Conservation (phyloP, 2,888 invertebrate species). For the Drosophila ustulata region DNA sequence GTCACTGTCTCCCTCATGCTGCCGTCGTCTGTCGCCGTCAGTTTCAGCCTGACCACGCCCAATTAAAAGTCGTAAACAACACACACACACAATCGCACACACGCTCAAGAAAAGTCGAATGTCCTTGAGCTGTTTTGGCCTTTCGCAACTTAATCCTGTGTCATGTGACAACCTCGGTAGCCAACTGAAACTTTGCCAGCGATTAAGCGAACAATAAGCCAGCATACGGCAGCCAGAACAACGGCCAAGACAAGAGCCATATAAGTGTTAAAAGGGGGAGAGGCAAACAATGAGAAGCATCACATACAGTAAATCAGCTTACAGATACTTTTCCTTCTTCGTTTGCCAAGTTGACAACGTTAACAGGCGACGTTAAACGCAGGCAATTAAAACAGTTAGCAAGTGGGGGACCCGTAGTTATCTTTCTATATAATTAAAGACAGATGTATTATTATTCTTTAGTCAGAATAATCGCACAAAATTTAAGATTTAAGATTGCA, state of each 20-base stretch:
- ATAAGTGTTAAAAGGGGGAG: background rate
- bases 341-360: constrained; percentile 8
- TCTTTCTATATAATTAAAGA: background rate
- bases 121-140: constrained; percentile 66
- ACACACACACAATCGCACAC: constrained; percentile 17
- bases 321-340: constrained; percentile 24
- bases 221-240: constrained; percentile 14
- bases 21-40: constrained; percentile 13
- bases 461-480: background rate
- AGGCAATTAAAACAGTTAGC: constrained; percentile 8
- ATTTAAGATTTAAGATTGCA: no score
- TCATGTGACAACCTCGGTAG: constrained; percentile 35
- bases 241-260: constrained; percentile 10
- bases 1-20: constrained; percentile 1
- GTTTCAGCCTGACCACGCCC: constrained; percentile 49
- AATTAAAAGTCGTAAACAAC: constrained; percentile 37
- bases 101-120: constrained; percentile 25
- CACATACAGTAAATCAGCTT: constrained; percentile 41
- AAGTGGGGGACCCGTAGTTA: background rate
- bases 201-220: constrained; percentile 37
- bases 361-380: constrained; percentile 15
- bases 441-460: background rate
- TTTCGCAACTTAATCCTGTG: constrained; percentile 58
- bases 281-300: constrained; percentile 2
- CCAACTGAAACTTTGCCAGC: constrained; percentile 52